Conservation (phyloP, 2,113 vertebrate species). For the Cinclus mexicanus region DNA sequence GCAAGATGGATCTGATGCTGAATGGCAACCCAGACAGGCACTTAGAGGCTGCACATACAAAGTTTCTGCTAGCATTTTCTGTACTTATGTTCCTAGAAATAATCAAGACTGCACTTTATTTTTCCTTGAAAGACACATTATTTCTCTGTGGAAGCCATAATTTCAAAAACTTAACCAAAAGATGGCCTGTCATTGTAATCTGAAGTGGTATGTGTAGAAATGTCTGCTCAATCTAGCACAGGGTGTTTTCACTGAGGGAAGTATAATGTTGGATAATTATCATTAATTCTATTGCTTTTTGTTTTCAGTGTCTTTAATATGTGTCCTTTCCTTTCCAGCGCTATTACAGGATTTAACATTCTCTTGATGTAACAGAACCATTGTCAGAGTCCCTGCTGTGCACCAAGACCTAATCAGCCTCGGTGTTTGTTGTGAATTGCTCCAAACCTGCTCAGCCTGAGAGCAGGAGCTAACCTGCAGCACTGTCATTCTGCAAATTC, state of each 20-base stretch:
- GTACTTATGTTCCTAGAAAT: background rate
- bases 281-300: background rate
- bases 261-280: background rate
- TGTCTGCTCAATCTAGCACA: background rate
- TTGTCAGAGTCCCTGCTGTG: background rate
- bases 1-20: background rate
- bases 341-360: background rate
- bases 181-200: background rate
- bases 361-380: background rate
- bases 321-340: background rate
- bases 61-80: background rate
- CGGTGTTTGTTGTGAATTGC: accelerated
- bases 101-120: background rate
- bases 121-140: background rate
- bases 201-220: background rate
- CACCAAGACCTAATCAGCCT: background rate
- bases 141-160: background rate
- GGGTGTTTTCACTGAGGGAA: background rate
- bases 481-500: background rate
- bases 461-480: background rate
- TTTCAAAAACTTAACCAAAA: background rate
- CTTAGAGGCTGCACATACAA: background rate
- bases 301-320: background rate
- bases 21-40: background rate
- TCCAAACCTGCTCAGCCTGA: background rate